Evolutionary conservation across 1,140 invertebrate species (phyloP).

Genomic region (Forficula auricularia): DNA sequence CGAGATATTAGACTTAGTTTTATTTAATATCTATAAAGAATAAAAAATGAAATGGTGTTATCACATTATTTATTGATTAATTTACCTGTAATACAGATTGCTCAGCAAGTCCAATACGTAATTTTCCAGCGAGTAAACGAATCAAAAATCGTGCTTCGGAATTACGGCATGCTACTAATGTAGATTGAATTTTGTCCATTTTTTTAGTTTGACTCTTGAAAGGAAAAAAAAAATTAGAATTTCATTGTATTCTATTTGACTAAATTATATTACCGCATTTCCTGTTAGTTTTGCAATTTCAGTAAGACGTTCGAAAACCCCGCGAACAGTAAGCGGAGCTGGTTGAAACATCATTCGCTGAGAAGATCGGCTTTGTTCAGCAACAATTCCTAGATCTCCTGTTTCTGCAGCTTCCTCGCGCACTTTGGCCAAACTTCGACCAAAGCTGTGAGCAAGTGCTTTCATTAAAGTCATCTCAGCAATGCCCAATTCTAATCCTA

Average conservation of each 20-base stretch:
- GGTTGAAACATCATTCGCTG: constrained; percentile 78
- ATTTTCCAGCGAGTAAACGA: constrained; percentile 79
- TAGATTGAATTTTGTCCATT: constrained; percentile 73
- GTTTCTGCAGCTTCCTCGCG: constrained; percentile 58
- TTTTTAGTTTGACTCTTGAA: constrained; percentile 66
- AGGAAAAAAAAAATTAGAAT: constrained; percentile 10
- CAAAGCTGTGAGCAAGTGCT: constrained; percentile 84
- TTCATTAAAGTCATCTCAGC: constrained; percentile 89
- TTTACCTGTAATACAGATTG: constrained; percentile 75
- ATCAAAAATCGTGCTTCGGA: constrained; percentile 87
- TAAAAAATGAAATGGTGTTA: no score
- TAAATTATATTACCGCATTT: constrained; percentile 36
- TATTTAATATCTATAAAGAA: no score
- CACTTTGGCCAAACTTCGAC: constrained; percentile 67
- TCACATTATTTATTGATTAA: no score
- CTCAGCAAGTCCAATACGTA: constrained; percentile 91
- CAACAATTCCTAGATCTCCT: constrained; percentile 86
- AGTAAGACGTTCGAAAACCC: constrained; percentile 71
- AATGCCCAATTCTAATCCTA: constrained; percentile 69
- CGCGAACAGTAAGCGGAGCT: constrained; percentile 40
- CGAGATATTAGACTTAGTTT: no score
- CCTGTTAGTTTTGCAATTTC: constrained; percentile 83
- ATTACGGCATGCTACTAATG: constrained; percentile 82
- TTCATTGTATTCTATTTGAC: background rate
- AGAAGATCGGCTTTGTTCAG: constrained; percentile 72